A percentile compares a stretch with the other conserved stretches of the same genome.
These are phyloP conservation scores for Catagonus wagneri DNA, from an alignment of 2,113 vertebrate species.

Conservation along the genomic window DNA sequence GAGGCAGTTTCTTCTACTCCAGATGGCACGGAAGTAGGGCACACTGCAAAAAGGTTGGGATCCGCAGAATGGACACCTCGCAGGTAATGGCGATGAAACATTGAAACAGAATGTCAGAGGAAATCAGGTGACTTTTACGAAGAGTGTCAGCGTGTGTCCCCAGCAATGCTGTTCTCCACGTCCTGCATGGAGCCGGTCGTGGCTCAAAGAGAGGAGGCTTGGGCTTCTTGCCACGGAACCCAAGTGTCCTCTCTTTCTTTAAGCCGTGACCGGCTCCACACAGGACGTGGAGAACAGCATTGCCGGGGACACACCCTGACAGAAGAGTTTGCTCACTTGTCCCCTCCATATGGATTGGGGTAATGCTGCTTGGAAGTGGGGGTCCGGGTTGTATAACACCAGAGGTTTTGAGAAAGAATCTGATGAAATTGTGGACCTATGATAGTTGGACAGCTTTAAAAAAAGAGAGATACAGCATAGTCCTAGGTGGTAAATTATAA, in stretches of 20 bases:
- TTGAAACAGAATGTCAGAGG: slow-evolving; percentile 31
- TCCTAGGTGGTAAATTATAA: background rate
- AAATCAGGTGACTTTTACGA: slow-evolving; percentile 35
- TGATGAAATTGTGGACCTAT: slow-evolving; percentile 23
- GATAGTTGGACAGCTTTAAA: background rate
- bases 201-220: too few species aligned
- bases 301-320: too few species aligned
- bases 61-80: slow-evolving; percentile 56
- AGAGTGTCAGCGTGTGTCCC: too few species aligned
- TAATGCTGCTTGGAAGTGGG: background rate
- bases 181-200: too few species aligned
- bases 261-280: too few species aligned
- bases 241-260: too few species aligned
- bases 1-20: background rate
- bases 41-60: background rate
- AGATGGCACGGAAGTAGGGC: slow-evolving; percentile 16
- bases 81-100: slow-evolving; percentile 43
- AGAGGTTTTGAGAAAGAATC: background rate
- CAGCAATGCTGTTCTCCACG: too few species aligned
- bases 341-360: background rate
- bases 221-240: too few species aligned
- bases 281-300: too few species aligned
- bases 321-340: background rate
- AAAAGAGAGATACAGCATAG: background rate
- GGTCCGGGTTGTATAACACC: background rate